Conservation (phyloP, 2,888 invertebrate species). For the Nomada fucata region DNA sequence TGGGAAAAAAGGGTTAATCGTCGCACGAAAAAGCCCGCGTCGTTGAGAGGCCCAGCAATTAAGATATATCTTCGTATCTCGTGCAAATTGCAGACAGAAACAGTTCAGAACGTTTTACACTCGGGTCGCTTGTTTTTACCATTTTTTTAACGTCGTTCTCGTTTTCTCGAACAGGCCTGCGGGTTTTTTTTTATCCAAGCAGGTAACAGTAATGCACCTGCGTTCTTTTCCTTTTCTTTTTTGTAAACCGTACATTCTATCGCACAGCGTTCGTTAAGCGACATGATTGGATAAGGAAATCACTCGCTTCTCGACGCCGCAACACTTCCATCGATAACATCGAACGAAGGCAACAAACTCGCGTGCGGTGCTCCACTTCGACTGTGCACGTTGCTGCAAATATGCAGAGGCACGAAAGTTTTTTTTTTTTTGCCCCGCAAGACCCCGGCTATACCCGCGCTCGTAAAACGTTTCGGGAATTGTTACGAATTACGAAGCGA, state of each 20-base stretch:
- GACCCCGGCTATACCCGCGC: conserved; percentile 1
- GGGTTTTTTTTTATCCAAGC: not conserved
- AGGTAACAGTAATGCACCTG: not conserved
- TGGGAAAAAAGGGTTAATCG: conserved; percentile 10
- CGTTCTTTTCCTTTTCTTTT: not conserved
- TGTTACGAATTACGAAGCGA: conserved; percentile 37
- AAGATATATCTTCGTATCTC: not conserved
- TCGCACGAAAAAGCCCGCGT: not conserved
- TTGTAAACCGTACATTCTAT: not conserved
- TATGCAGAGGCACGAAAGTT: conserved; percentile 49
- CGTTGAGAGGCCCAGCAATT: not conserved
- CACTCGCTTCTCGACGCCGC: conserved; percentile 48
- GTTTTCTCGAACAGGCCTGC: not conserved
- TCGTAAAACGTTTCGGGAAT: conserved; percentile 38
- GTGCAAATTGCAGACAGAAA: not conserved
- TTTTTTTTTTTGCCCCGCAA: not conserved
- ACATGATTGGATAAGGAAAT: conserved; percentile 58
- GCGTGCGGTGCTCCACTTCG: conserved; percentile 54
- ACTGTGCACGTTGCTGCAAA: conserved; percentile 55
- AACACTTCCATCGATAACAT: conserved; percentile 55
- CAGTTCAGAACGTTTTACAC: not conserved
- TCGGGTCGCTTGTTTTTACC: not conserved
- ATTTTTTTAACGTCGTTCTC: not conserved
- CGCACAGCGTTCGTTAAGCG: conserved; percentile 19
- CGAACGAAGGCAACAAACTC: conserved; percentile 53